Percentiles rank a stretch among this genome's conserved stretches.
These are phyloP conservation scores for Pagetopsis macropterus DNA, from an alignment of 2,797 vertebrate genomes.

Conservation along the genomic window DNA sequence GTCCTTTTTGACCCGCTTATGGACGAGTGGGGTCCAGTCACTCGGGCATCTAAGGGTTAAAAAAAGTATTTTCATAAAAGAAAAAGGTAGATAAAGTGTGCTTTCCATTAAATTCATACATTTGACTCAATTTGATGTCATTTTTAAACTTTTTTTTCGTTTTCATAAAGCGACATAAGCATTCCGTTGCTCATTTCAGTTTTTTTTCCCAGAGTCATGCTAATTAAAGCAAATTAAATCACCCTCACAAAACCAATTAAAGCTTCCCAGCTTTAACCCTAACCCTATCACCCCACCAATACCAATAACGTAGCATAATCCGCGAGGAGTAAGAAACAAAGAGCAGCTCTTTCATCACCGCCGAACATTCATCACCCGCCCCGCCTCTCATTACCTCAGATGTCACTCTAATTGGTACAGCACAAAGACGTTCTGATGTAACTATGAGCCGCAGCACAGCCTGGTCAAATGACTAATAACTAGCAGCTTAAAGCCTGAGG, in stretches of 20 bases:
- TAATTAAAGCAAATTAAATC: constrained; percentile 47
- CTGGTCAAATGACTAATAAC: constrained; percentile 61
- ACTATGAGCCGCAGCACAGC: constrained; percentile 48
- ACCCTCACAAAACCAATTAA: constrained; percentile 19
- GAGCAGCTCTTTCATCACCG: constrained; percentile 59
- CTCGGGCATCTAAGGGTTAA: no score
- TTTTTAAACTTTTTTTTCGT: no score
- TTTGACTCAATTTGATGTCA: no score
- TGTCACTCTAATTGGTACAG: constrained; percentile 64
- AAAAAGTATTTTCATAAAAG: no score
- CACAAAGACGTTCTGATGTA: constrained; percentile 54
- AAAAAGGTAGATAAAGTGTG: no score
- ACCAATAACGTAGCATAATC: constrained; percentile 62
- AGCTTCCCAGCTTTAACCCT: neutral
- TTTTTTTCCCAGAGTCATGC: neutral
- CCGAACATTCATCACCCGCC: constrained; percentile 59
- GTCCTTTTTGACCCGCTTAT: no score
- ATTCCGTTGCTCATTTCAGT: constrained; percentile 26
- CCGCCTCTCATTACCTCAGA: constrained; percentile 67
- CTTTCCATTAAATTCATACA: no score
- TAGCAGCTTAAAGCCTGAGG: constrained; percentile 54
- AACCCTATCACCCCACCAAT: constrained; percentile 19
- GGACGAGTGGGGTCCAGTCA: no score
- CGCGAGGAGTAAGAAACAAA: constrained; percentile 53
- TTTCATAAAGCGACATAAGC: constrained; percentile 10